A percentile compares a stretch with the other conserved stretches of the same genome.
Conservation (phyloP, 1,140 invertebrate genomes). For the Cotesia vestalis region DNA sequence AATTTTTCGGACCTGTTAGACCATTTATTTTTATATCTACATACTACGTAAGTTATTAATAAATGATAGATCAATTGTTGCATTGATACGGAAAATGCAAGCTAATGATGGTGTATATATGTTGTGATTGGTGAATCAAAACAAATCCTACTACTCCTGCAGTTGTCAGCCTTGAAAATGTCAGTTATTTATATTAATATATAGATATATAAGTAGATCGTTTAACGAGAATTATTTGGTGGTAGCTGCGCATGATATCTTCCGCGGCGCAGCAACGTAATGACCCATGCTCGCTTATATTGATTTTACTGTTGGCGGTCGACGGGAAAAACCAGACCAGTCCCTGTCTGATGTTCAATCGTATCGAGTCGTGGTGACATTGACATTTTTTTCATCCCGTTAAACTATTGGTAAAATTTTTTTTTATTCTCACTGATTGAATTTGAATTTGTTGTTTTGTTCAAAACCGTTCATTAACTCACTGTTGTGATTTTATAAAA, state of each 20-base stretch:
- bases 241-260: constrained; percentile 31
- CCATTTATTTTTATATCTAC: too few species aligned
- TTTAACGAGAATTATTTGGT: not conserved
- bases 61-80: not conserved
- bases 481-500: not conserved
- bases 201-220: not conserved
- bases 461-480: not conserved
- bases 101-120: not conserved
- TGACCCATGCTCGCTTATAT: constrained; percentile 41
- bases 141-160: constrained; percentile 18
- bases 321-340: constrained; percentile 36
- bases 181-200: too few species aligned
- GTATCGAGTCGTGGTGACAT: constrained; percentile 32
- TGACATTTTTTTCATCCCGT: constrained; percentile 18
- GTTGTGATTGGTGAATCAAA: constrained; percentile 19
- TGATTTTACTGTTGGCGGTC: constrained; percentile 41
- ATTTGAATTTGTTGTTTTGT: not conserved
- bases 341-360: constrained; percentile 38
- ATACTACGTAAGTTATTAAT: too few species aligned
- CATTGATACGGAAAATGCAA: not conserved
- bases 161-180: constrained; percentile 32
- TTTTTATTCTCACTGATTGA: not conserved
- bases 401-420: constrained; percentile 26
- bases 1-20: too few species aligned
- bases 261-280: constrained; percentile 41